Conservation (phyloP, 2,888 invertebrate species). For the Phragmatobia fuliginosa region DNA sequence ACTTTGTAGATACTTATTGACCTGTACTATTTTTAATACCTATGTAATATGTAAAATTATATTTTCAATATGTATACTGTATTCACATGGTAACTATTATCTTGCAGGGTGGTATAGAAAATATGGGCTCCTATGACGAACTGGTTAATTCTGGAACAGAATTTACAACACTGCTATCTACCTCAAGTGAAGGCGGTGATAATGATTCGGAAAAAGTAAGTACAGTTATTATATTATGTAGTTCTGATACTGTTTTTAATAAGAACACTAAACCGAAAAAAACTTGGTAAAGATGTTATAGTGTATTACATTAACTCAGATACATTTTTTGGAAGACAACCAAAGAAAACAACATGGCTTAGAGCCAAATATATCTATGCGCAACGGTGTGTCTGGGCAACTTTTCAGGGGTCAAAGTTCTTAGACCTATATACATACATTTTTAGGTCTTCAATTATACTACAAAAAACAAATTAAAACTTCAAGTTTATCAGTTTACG, state of each 20-base stretch:
- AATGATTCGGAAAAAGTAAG: slow-evolving; percentile 50
- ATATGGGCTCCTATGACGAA: slow-evolving; percentile 87
- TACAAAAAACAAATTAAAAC: not conserved
- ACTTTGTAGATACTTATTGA: too few relatives aligned
- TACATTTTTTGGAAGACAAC: not conserved
- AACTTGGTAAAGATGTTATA: not conserved
- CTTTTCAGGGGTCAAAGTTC: not conserved
- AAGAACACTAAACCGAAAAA: not conserved
- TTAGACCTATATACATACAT: not conserved
- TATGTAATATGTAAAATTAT: too few relatives aligned
- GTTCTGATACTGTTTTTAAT: not conserved
- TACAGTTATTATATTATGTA: not conserved
- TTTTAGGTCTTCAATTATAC: not conserved
- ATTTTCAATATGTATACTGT: too few relatives aligned
- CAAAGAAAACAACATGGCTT: not conserved
- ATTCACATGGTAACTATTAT: too few relatives aligned
- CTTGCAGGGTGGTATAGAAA: slow-evolving; percentile 84
- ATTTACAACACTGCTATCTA: slow-evolving; percentile 75
- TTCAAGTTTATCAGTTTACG: not conserved
- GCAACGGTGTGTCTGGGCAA: not conserved
- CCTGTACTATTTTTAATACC: too few relatives aligned
- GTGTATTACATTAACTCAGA: not conserved
- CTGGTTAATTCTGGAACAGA: slow-evolving; percentile 83
- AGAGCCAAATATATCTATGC: not conserved
- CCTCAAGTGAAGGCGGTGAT: slow-evolving; percentile 58